phyloP scores from a whole-genome alignment of 2,113 vertebrate genomes.

The Dasyprocta punctata region DNA sequence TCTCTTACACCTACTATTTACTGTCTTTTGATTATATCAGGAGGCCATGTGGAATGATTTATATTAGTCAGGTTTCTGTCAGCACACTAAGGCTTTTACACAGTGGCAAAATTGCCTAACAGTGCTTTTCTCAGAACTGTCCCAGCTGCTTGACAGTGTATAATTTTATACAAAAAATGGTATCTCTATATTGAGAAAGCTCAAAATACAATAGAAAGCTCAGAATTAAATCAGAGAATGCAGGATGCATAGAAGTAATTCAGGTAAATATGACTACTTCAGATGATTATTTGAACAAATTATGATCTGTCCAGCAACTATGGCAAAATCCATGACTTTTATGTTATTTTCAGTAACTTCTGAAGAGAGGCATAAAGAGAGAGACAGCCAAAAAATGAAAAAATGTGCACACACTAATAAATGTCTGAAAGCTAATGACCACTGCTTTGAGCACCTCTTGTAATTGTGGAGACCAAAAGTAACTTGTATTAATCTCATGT shows the following conservation, averaged over 20 bases:
- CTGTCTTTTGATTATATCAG: not conserved
- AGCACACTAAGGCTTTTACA: not conserved
- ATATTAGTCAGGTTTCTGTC: not conserved
- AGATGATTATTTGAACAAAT: not conserved
- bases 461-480: not conserved
- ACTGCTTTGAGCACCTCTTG: not conserved
- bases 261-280: not conserved
- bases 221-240: not conserved
- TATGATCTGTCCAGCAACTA: not conserved
- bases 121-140: not conserved
- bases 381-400: too few species aligned
- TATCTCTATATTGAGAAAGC: not conserved
- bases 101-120: not conserved
- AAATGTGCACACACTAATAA: not conserved
- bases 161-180: not conserved
- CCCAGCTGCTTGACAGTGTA: not conserved
- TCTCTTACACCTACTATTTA: not conserved
- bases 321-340: not conserved
- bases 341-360: not conserved
- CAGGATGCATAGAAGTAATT: not conserved
- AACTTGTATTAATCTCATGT: not conserved
- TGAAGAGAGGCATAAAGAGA: conserved; percentile 29
- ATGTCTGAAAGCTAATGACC: not conserved
- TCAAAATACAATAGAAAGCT: conserved; percentile 1
- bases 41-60: not conserved